Conservation (phyloP, 1,140 invertebrate species). For the Sitodiplosis mosellana region DNA sequence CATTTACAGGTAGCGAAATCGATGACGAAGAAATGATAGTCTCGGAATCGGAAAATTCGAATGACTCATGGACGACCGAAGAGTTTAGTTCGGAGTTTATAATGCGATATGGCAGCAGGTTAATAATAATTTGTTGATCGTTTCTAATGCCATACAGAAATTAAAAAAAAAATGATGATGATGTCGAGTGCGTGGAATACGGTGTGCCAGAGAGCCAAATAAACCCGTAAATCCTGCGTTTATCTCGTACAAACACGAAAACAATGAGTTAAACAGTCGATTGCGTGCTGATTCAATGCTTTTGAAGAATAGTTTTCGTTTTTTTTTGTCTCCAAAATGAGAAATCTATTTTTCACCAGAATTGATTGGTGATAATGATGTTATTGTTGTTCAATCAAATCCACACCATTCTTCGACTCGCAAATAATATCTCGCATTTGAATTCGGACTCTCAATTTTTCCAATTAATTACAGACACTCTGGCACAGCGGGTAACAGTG, state of each 20-base stretch:
- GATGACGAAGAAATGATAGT: conserved; percentile 44
- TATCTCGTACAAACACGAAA: too few relatives aligned
- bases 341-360: too few relatives aligned
- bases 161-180: conserved; percentile 2
- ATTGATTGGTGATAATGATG: too few relatives aligned
- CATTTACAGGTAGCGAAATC: conserved; percentile 37
- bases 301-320: too few relatives aligned
- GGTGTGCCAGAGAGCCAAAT: too few relatives aligned
- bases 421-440: neutral
- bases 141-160: neutral
- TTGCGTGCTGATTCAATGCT: too few relatives aligned
- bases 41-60: conserved; percentile 51
- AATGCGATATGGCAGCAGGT: conserved; percentile 53
- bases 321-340: too few relatives aligned
- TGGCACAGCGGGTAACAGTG: conserved; percentile 23
- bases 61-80: conserved; percentile 63
- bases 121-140: conserved; percentile 7
- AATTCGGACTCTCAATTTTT: neutral
- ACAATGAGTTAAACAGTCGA: too few relatives aligned
- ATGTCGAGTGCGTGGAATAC: conserved; percentile 3
- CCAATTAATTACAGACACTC: conserved; percentile 14
- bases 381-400: conserved; percentile 3
- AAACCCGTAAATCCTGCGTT: too few relatives aligned
- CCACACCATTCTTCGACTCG: neutral
- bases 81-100: conserved; percentile 61